Evolutionary conservation across 2,888 invertebrate species (phyloP).

Genomic region (Agrilus cyanescens): DNA sequence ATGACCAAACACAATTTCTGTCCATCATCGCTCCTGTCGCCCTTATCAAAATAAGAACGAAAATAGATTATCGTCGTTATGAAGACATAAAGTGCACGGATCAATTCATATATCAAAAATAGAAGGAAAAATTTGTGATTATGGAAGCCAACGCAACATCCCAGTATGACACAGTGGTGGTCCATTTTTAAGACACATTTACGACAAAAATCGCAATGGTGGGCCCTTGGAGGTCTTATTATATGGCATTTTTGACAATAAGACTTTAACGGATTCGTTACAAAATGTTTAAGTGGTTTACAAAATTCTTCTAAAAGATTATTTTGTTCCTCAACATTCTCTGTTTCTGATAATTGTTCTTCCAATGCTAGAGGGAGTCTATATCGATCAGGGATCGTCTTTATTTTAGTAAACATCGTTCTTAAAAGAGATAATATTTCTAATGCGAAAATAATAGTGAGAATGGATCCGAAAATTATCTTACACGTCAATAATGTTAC

Average conservation of each 20-base stretch:
- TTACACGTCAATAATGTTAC: background rate
- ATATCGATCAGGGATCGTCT: constrained; percentile 64
- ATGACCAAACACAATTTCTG: constrained; percentile 91
- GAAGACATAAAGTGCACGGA: constrained; percentile 78
- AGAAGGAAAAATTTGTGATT: constrained; percentile 96
- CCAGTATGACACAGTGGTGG: constrained; percentile 95
- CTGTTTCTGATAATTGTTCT: constrained; percentile 62
- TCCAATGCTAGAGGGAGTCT: constrained; percentile 60
- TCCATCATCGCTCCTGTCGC: constrained; percentile 64
- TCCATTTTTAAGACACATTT: constrained; percentile 91
- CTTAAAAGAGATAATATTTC: constrained; percentile 32
- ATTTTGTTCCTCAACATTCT: constrained; percentile 48
- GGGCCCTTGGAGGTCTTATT: constrained; percentile 89
- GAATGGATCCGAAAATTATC: no score
- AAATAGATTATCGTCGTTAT: constrained; percentile 71
- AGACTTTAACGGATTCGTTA: constrained; percentile 49
- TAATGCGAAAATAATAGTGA: no score
- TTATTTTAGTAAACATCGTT: constrained; percentile 72
- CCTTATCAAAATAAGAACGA: constrained; percentile 69
- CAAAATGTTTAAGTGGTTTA: constrained; percentile 12
- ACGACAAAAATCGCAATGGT: constrained; percentile 90
- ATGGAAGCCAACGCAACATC: constrained; percentile 90
- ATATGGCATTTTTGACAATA: constrained; percentile 86
- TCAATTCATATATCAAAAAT: constrained; percentile 79
- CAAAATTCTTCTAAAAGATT: no score